phyloP scores from a whole-genome alignment of 2,888 invertebrate genomes.

The Caenorhabditis zanzibari region DNA sequence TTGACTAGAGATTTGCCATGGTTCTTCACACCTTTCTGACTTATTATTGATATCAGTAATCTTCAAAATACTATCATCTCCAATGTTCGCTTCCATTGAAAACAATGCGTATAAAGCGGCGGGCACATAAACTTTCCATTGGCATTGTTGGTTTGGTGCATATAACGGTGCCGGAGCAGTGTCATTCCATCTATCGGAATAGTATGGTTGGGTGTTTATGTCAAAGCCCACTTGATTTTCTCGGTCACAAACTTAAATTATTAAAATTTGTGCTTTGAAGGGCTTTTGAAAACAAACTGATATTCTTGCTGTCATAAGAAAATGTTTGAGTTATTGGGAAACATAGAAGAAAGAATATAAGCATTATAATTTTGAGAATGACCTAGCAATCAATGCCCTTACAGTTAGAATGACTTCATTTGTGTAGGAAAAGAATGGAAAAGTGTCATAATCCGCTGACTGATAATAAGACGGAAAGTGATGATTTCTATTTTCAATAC shows the following conservation, averaged over 20 bases:
- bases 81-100: constrained; percentile 20
- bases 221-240: neutral
- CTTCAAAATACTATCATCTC: constrained; percentile 1
- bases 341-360: neutral
- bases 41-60: constrained; percentile 27
- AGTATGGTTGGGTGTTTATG: neutral
- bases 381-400: neutral
- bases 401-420: constrained; percentile 1
- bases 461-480: constrained; percentile 21
- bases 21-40: no score
- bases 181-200: constrained; percentile 6
- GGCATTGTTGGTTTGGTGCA: neutral
- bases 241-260: constrained; percentile 10
- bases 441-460: constrained; percentile 24
- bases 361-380: neutral
- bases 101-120: neutral
- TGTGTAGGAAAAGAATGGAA: neutral
- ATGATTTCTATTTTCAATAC: constrained; percentile 6
- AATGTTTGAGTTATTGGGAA: neutral
- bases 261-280: no score
- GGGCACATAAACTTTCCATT: constrained; percentile 7
- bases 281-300: neutral
- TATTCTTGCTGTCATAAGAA: neutral
- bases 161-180: neutral
- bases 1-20: no score